Conservation (phyloP, 37 sponge, comb jelly and placozoan genomes). For the Eunapius fragilis region DNA sequence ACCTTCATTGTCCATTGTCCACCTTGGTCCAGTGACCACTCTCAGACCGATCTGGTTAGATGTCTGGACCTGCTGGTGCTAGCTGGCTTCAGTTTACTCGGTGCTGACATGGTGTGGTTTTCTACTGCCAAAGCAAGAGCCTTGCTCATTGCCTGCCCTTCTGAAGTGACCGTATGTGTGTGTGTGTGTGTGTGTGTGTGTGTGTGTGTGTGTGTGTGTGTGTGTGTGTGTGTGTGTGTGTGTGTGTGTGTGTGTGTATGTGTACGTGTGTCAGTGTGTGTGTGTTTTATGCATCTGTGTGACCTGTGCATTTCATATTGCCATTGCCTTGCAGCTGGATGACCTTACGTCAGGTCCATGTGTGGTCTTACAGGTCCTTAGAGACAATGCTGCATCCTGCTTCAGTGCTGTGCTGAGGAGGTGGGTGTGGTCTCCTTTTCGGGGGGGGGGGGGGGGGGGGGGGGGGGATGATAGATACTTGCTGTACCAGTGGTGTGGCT, state of each 20-base stretch:
- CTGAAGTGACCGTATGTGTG: background rate
- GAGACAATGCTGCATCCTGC: conserved; percentile 81
- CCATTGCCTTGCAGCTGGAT: conserved; percentile 15
- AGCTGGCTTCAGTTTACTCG: conserved; percentile 5
- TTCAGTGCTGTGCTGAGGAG: conserved; percentile 52
- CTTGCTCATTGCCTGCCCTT: background rate
- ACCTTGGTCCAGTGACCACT: background rate
- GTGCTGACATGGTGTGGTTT: background rate
- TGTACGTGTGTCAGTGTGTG: no score
- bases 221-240: conserved; percentile 1
- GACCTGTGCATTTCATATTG: no score
- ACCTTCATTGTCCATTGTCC: conserved; percentile 42
- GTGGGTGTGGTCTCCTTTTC: background rate
- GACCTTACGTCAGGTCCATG: conserved; percentile 25
- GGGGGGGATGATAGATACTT: no score
- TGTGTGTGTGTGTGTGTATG: background rate
- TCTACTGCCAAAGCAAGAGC: background rate
- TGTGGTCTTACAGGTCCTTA: conserved; percentile 35
- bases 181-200: background rate
- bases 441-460: background rate
- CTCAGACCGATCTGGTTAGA: background rate
- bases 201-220: background rate
- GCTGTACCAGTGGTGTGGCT: no score
- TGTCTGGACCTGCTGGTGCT: background rate
- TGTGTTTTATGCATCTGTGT: no score